Percentiles rank a stretch among this genome's conserved stretches.
phyloP scores from a whole-genome alignment of 1,140 invertebrate species.

The Dryas iulia region DNA sequence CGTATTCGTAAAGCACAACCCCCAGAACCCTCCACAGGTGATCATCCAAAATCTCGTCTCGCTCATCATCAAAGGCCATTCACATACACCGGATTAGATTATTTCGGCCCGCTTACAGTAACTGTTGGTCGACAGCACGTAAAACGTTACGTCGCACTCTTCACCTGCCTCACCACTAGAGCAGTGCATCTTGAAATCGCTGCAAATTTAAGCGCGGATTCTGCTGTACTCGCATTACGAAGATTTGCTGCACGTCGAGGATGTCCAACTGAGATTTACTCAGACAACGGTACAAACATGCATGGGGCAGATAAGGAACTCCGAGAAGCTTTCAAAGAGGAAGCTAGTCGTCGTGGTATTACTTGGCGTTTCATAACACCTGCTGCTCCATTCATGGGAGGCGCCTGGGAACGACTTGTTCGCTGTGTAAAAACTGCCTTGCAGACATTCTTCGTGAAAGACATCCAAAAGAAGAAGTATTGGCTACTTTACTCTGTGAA shows the following conservation, averaged over 20 bases:
- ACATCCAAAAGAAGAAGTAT: slow-evolving; percentile 37
- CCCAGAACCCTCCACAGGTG: no score
- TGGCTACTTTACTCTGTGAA: slow-evolving; percentile 41
- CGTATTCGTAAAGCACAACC: no score
- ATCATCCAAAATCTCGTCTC: no score
- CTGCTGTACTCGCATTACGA: slow-evolving; percentile 56
- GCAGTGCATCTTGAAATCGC: slow-evolving; percentile 32
- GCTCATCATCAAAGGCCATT: slow-evolving; percentile 38
- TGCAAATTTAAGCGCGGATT: slow-evolving; percentile 47
- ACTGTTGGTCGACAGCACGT: slow-evolving; percentile 38
- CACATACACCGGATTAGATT: slow-evolving; percentile 33
- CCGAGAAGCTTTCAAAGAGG: neutral
- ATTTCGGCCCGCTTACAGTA: slow-evolving; percentile 42
- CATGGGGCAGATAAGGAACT: slow-evolving; percentile 15
- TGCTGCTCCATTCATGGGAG: slow-evolving; percentile 58
- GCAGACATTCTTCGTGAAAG: slow-evolving; percentile 17
- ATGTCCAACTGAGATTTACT: slow-evolving; percentile 39
- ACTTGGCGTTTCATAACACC: slow-evolving; percentile 65
- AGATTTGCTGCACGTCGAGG: slow-evolving; percentile 65
- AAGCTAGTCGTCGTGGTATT: slow-evolving; percentile 16
- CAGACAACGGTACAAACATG: slow-evolving; percentile 49
- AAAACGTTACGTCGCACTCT: slow-evolving; percentile 59
- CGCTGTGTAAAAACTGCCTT: slow-evolving; percentile 54
- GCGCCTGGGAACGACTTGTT: slow-evolving; percentile 64
- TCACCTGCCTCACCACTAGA: slow-evolving; percentile 38